Evolutionary conservation across 2,113 vertebrate genomes (phyloP).

Genomic region (Sialia sialis): DNA sequence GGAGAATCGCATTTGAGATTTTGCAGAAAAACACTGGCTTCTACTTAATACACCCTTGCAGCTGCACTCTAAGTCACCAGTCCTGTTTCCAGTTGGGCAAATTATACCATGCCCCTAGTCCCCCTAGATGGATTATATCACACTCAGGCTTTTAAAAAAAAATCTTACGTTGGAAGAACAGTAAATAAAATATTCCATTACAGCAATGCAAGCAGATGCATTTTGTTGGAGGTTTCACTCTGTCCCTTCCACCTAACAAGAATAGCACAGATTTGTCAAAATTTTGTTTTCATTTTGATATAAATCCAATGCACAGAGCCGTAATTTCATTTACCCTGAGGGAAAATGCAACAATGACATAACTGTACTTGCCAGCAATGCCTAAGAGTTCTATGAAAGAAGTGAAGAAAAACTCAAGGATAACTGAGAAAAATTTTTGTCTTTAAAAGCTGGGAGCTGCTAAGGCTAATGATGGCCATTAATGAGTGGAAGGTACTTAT

Average conservation of each 20-base stretch:
- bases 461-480: background rate
- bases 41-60: background rate
- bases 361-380: background rate
- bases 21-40: background rate
- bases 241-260: background rate
- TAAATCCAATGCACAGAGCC: background rate
- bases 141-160: background rate
- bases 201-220: background rate
- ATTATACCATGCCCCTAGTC: background rate
- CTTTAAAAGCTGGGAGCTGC: background rate
- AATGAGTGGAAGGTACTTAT: background rate
- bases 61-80: background rate
- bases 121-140: background rate
- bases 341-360: background rate
- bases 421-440: background rate
- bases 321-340: background rate
- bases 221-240: background rate
- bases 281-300: background rate
- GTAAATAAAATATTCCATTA: background rate
- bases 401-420: background rate
- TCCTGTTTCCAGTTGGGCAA: background rate
- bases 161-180: background rate
- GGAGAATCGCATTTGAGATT: background rate
- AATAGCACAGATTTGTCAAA: background rate
- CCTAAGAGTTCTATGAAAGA: background rate